These are phyloP conservation scores for Merodon equestris DNA, from an alignment of 2,888 invertebrate species.

Conservation along the genomic window DNA sequence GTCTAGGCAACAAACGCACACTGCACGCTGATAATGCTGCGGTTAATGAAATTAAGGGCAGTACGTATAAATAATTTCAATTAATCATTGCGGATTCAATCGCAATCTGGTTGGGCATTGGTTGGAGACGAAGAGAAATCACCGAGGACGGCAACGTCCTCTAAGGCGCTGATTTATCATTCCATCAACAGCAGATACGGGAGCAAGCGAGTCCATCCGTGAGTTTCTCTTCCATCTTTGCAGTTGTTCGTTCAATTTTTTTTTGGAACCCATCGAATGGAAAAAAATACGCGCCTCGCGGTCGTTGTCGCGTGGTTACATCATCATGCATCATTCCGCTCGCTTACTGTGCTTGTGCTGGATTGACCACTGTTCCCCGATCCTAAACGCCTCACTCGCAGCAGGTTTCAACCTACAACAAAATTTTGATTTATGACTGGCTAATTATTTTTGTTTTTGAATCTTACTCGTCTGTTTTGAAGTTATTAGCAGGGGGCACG, in stretches of 20 bases:
- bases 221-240: slow-evolving; percentile 3
- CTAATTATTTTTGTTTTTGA: slow-evolving; percentile 53
- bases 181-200: slow-evolving; percentile 67
- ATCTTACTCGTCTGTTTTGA: slow-evolving; percentile 38
- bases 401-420: slow-evolving; percentile 11
- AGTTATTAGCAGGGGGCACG: slow-evolving; percentile 28
- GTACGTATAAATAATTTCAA: slow-evolving; percentile 53
- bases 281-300: slow-evolving; percentile 45
- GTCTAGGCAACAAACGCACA: background rate
- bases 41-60: slow-evolving; percentile 65
- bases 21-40: background rate
- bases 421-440: slow-evolving; percentile 63
- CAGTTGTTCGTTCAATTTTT: background rate
- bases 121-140: slow-evolving; percentile 54
- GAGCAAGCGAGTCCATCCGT: slow-evolving; percentile 2
- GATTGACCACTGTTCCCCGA: slow-evolving; percentile 55
- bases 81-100: slow-evolving; percentile 66
- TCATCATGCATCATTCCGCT: slow-evolving; percentile 63
- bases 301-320: slow-evolving; percentile 65
- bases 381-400: too few species aligned
- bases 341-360: too few species aligned
- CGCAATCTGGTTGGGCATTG: slow-evolving; percentile 29
- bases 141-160: slow-evolving; percentile 51
- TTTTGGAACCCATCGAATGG: background rate
- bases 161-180: slow-evolving; percentile 67